Evolutionary conservation across 2,888 invertebrate genomes (phyloP), one percentile per base, ranked within the genome.

Genomic region (Automeris io): DNA sequence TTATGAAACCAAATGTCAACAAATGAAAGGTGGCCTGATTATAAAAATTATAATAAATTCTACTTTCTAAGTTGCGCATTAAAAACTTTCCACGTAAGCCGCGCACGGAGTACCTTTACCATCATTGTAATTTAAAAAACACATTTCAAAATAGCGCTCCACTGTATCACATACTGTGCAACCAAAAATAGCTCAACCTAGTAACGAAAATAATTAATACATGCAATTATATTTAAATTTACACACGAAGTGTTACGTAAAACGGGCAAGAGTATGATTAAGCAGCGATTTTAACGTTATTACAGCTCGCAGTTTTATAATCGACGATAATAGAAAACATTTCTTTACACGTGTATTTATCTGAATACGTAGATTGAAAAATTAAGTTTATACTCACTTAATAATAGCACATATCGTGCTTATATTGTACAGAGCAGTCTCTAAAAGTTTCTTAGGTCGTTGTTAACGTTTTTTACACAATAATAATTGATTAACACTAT

Each of bases 181-280:
- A 52, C 60, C 65, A 60, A 71, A 80, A 80, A 79, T 80, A 79
- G 75, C 49, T 67, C 65, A 69, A 64, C 71, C 73, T 66, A 70
- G 60, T 66, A 70, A 66, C 70, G 43, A 66, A 72, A 74, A 71
- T 75, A 74, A 66, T 62, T 63, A 59, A 53, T 42, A 57, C 61
- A 59, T 61, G 60, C 57, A 64, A 49, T 29, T 55, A 55, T 51
- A 42, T 33, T 46, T 33, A 37, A 44, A 51, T 49, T 51, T 49
- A 47, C 43, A 54, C 43, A 47, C 53, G 45, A 42, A 48, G 61
- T 61, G 23, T 31, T 23, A 23, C 7, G 16, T 8, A 18, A 18
- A 23, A 24, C 11, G 9, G 18, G 57, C 62, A 65, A 66, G 1
- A 29, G 16, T n/a, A 4, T 16, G 6, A n/a, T 29, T 29, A 7